Conservation (phyloP, 2,888 invertebrate genomes). For the Parnassius mnemosyne region DNA sequence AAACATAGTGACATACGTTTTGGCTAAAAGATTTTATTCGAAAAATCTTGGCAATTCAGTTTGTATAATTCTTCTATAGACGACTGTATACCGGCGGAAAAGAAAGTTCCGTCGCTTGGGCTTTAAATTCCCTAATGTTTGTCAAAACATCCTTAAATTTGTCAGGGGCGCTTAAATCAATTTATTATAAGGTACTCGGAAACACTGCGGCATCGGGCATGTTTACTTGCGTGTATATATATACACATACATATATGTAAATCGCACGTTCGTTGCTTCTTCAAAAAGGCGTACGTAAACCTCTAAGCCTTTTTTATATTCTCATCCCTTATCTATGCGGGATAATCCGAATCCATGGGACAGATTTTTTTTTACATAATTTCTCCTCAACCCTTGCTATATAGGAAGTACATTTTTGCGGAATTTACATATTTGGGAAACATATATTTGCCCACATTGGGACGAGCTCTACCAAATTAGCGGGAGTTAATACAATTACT, state of each 20-base stretch:
- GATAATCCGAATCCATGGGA: slow-evolving; percentile 76
- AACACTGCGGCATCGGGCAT: slow-evolving; percentile 62
- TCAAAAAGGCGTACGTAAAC: slow-evolving; percentile 72
- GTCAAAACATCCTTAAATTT: slow-evolving; percentile 75
- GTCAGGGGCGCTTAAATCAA: slow-evolving; percentile 77
- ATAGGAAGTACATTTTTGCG: slow-evolving; percentile 46
- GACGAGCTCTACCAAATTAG: slow-evolving; percentile 56
- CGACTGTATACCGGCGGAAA: slow-evolving; percentile 39
- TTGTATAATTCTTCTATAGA: not conserved
- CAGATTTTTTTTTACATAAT: slow-evolving; percentile 74
- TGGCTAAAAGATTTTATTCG: no score
- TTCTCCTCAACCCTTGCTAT: slow-evolving; percentile 67
- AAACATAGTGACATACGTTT: no score
- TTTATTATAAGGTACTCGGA: slow-evolving; percentile 74
- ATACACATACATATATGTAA: slow-evolving; percentile 61
- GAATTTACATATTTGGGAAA: slow-evolving; percentile 48
- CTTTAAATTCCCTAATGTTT: slow-evolving; percentile 74
- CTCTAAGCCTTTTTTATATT: slow-evolving; percentile 78
- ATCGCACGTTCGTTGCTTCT: slow-evolving; percentile 68
- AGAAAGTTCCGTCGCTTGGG: slow-evolving; percentile 67
- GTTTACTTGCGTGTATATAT: slow-evolving; percentile 43
- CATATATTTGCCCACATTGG: slow-evolving; percentile 56
- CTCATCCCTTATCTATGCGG: slow-evolving; percentile 75
- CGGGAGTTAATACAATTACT: slow-evolving; percentile 68
- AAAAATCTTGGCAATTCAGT: no score